Evolutionary conservation across 1,140 invertebrate species (phyloP), one percentile per base, ranked within the genome.

Genomic region (Gryllus bimaculatus): DNA sequence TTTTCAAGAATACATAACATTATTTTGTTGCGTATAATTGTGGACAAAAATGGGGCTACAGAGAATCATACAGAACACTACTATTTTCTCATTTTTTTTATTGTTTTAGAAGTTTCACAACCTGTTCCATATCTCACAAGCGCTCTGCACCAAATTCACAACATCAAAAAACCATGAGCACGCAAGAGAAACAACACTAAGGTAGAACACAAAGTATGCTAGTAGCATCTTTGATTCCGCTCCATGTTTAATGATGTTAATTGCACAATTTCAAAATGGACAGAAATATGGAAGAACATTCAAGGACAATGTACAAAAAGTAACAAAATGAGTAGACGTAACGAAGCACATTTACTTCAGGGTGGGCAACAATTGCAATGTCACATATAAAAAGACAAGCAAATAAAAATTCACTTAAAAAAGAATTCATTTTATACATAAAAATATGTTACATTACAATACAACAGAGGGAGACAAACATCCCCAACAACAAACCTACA

Each of bases 21-120:
- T 39, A 39, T 39, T 2, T 39, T 39, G 1, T 39, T 39, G 26
- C 26, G 5, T 39, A 39, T 39, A 39, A 39, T 39, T 39, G 26
- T 39, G 26, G 26, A 39, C 26, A 39, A 39, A 39, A 39, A 39
- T 39, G 5, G 26, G 26, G 26, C 26, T 39, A 39, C 1, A 39
- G 26, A 39, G 5, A 39, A 39, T 2, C 26, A 66, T 66, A 66
- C 8, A 54, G 7, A 18, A 66, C 18, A 66, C 10, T 3, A 66
- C 10, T 66, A 66, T 13, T 66, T 66, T 66, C 10, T 66, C 54
- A 13, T 18, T 66, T 66, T 66, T 66, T 66, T 66, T 66, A 66
- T 66, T 66, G 54, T 66, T 66, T 66, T 66, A 66, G 54, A 66
- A 66, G 54, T 66, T 66, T 66, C 54, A 66, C 54, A 66, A 66